These are phyloP conservation scores for Poecilia wingei DNA, from an alignment of 2,797 vertebrate genomes.

Conservation along the genomic window DNA sequence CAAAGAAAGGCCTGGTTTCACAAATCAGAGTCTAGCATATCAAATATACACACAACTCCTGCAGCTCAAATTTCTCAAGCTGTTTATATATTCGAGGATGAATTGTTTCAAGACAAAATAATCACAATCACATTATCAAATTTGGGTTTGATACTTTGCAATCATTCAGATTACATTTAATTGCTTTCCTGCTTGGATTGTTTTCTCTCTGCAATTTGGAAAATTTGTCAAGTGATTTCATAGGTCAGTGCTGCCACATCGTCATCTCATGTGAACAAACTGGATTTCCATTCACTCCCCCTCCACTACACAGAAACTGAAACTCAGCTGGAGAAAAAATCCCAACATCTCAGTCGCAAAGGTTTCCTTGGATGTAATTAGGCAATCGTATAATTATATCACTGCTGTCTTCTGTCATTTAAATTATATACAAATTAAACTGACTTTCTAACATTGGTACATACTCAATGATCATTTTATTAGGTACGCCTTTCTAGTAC, in stretches of 20 bases:
- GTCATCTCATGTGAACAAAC: conserved; percentile 11
- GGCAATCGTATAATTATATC: too few relatives aligned
- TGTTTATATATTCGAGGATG: conserved; percentile 9
- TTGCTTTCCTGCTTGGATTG: background rate
- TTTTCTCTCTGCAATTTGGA: conserved; percentile 12
- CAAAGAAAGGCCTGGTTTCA: background rate
- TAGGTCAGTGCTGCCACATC: conserved; percentile 14
- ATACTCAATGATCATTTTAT: too few relatives aligned
- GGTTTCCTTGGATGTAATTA: background rate
- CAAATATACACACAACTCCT: background rate
- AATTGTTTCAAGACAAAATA: background rate
- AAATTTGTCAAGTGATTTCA: conserved; percentile 32
- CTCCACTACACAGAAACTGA: background rate
- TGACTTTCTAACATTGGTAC: too few relatives aligned
- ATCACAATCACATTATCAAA: background rate
- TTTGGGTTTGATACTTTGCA: conserved; percentile 1
- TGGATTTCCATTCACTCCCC: conserved; percentile 7
- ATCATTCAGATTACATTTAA: background rate
- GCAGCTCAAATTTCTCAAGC: background rate
- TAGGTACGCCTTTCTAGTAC: too few relatives aligned
- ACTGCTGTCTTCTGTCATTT: too few relatives aligned
- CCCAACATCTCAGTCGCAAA: background rate
- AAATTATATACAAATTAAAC: too few relatives aligned
- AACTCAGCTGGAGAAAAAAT: background rate
- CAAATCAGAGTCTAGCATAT: background rate